These are phyloP conservation scores for Microvelia longipes DNA, from an alignment of 1,140 invertebrate species.

Conservation along the genomic window DNA sequence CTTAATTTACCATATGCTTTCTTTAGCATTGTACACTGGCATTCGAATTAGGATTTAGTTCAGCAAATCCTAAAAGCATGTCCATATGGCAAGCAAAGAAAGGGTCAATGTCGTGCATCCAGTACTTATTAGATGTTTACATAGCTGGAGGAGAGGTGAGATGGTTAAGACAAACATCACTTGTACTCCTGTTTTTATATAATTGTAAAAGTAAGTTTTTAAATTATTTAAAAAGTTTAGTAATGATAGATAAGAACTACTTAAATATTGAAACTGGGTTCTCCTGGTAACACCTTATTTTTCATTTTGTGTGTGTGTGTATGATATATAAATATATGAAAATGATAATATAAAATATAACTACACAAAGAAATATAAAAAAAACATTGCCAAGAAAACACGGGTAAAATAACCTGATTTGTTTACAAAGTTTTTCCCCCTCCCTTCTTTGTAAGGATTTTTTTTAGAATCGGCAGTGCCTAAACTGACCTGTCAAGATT, in stretches of 20 bases:
- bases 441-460: too few relatives aligned
- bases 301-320: neutral
- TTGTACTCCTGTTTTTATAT: constrained; percentile 91
- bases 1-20: too few relatives aligned
- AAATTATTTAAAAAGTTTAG: neutral
- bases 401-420: too few relatives aligned
- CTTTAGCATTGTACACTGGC: too few relatives aligned
- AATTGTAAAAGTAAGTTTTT: constrained; percentile 59
- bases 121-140: constrained; percentile 89
- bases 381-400: too few relatives aligned
- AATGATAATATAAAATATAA: neutral
- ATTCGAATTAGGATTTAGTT: constrained; percentile 48
- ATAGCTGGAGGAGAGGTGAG: constrained; percentile 83
- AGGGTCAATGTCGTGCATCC: constrained; percentile 93
- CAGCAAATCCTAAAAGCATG: constrained; percentile 60
- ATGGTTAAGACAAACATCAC: constrained; percentile 78
- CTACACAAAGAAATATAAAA: neutral
- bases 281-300: neutral
- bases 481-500: too few relatives aligned
- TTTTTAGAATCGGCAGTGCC: too few relatives aligned
- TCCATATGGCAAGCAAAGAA: constrained; percentile 97
- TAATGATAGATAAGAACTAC: too few relatives aligned
- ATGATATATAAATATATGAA: neutral
- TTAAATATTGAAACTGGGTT: neutral
- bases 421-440: too few relatives aligned